Conservation (phyloP, 1,140 invertebrate genomes). For the Drosophila truncata region DNA sequence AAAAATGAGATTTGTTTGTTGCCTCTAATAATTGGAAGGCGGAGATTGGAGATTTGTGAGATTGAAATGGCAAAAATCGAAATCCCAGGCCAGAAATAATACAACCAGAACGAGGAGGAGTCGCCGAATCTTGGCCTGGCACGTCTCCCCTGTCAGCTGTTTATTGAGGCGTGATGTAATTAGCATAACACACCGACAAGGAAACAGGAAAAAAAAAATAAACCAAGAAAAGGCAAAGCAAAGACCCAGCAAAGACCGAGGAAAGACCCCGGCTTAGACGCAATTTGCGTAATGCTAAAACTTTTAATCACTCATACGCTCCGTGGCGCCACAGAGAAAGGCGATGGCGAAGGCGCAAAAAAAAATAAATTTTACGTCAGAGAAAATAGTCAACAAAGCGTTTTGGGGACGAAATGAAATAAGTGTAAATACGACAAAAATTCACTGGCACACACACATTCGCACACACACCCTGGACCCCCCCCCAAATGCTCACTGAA, state of each 20-base stretch:
- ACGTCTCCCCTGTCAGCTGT: conserved; percentile 53
- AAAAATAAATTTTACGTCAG: conserved; percentile 43
- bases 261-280: conserved; percentile 50
- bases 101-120: conserved; percentile 4
- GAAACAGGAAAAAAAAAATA: conserved; percentile 9
- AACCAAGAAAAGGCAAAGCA: conserved; percentile 1
- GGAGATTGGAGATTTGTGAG: neutral
- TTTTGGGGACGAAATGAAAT: conserved; percentile 68
- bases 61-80: conserved; percentile 59
- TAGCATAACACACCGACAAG: conserved; percentile 66
- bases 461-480: neutral
- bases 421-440: conserved; percentile 74
- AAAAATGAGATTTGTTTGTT: conserved; percentile 69
- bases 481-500: conserved; percentile 63
- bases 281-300: conserved; percentile 79
- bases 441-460: conserved; percentile 27
- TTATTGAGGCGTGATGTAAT: conserved; percentile 77
- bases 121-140: conserved; percentile 29
- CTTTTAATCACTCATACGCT: conserved; percentile 82
- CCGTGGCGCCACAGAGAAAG: conserved; percentile 51
- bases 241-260: conserved; percentile 5
- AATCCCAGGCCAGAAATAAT: conserved; percentile 24
- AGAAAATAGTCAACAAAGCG: conserved; percentile 68
- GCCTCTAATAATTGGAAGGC: conserved; percentile 61
- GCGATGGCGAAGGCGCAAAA: conserved; percentile 13